Conservation (phyloP, 2,888 invertebrate genomes). For the Conomelus anceps region DNA sequence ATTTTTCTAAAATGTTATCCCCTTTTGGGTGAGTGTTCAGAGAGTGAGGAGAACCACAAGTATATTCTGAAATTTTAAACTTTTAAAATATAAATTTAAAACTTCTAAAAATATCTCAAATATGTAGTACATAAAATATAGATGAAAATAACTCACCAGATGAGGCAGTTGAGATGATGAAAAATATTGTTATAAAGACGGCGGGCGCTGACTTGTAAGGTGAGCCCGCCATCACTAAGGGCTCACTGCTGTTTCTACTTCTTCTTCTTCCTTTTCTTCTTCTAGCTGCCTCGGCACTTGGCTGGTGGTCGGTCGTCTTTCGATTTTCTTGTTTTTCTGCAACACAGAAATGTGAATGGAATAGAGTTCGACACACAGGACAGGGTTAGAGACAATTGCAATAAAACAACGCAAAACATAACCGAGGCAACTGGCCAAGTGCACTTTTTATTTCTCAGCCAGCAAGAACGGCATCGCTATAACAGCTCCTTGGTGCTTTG, state of each 20-base stretch:
- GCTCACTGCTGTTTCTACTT: not conserved
- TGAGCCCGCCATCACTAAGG: not conserved
- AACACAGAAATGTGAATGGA: not conserved
- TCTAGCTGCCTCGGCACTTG: not conserved
- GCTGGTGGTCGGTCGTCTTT: not conserved
- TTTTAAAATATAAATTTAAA: too few species aligned
- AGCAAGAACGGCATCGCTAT: not conserved
- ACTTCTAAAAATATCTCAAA: too few species aligned
- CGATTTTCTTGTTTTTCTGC: not conserved
- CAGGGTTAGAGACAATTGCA: not conserved
- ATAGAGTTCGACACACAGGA: not conserved
- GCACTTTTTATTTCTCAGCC: not conserved
- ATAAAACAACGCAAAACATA: not conserved
- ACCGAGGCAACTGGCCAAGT: not conserved
- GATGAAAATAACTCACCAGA: not conserved
- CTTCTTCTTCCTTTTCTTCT: not conserved
- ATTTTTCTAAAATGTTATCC: too few species aligned
- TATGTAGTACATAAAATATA: not conserved
- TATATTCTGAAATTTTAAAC: too few species aligned
- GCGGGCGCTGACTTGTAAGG: not conserved
- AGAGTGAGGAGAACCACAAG: too few species aligned
- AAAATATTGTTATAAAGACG: not conserved
- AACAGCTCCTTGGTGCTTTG: not conserved
- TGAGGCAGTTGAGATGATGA: not conserved
- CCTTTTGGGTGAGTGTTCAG: too few species aligned